A percentile compares a stretch with the other conserved stretches of the same genome.
These are phyloP conservation scores for Desoria tigrina DNA, from an alignment of 2,888 invertebrate species.

Conservation along the genomic window DNA sequence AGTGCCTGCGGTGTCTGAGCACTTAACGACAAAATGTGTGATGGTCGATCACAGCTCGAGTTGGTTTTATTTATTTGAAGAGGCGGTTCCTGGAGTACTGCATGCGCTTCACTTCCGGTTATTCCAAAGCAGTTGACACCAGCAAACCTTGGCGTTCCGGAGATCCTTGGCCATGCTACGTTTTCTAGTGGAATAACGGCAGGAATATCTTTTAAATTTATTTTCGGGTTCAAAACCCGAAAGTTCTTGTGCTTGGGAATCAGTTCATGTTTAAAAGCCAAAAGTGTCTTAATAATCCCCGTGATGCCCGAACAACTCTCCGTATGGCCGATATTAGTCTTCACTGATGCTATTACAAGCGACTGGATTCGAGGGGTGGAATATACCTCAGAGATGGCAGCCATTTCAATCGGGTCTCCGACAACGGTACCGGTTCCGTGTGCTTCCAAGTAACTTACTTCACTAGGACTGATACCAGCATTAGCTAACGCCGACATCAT, in stretches of 20 bases:
- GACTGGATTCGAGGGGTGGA: conserved; percentile 1
- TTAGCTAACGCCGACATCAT: conserved; percentile 31
- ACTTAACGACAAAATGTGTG: conserved; percentile 33
- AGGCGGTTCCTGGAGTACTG: conserved; percentile 38
- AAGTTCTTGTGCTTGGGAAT: conserved; percentile 31
- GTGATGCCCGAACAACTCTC: conserved; percentile 31
- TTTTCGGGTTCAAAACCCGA: conserved; percentile 18
- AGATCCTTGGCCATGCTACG: conserved; percentile 13
- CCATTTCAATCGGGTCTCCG: conserved; percentile 38
- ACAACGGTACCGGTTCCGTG: conserved; percentile 34
- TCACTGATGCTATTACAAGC: background rate
- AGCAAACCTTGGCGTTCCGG: conserved; percentile 10
- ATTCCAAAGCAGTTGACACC: conserved; percentile 35
- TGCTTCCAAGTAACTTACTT: conserved; percentile 27
- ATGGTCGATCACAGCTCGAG: conserved; percentile 20
- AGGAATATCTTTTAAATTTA: conserved; percentile 28
- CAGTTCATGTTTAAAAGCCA: conserved; percentile 24
- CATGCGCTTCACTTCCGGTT: conserved; percentile 32
- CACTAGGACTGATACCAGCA: conserved; percentile 15
- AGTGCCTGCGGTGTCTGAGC: conserved; percentile 32
- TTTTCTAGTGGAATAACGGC: conserved; percentile 25
- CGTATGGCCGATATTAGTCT: conserved; percentile 25
- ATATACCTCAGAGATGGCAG: conserved; percentile 36
- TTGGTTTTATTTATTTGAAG: background rate
- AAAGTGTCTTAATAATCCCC: conserved; percentile 29